Evolutionary conservation across 2,888 invertebrate species (phyloP), one percentile per base, ranked within the genome.

Genomic region (Zaprionus lineosus): DNA sequence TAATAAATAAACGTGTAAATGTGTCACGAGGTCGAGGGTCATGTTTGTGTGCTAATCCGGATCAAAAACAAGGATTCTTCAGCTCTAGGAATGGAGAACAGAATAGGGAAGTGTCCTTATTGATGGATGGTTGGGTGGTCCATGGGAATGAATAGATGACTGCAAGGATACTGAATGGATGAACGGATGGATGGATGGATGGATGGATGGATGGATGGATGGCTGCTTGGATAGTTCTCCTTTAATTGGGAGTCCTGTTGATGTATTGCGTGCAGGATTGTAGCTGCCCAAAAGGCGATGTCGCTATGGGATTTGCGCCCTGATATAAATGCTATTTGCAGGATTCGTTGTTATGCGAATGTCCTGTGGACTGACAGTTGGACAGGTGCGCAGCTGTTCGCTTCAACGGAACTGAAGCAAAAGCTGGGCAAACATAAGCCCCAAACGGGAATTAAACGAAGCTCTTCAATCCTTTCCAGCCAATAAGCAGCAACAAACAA

Each of bases 341-440:
- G 62, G 53, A n/a, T n/a, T n/a, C n/a, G n/a, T n/a, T n/a, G n/a
- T n/a, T 6, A 16, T 16, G 7, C 28, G 26, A 37, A n/a, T 28
- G 9, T 46, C 12, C 16, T 61, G 31, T 14, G 60, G 11, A 28
- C 62, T 61, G 44, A 4, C 36, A 37, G 31, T 40, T 24, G 31
- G 33, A 31, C 52, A 76, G 83, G 67, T 64, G 52, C 53, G 12
- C 83, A 70, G 70, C 57, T 86, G 81, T 77, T 82, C 74, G 62
- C 43, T 40, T n/a, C 57, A 82, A 68, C 75, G 85, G n/a, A 84
- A 82, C 85, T 86, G 79, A 86, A 83, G 62, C 70, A 74, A 84
- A 86, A 86, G 71, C 85, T 78, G 74, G 78, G 70, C 71, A 62
- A 56, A 51, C 47, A 61, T 64, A 81, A 86, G 74, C 62, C 69